Evolutionary conservation across 2,797 vertebrate species (phyloP).

Genomic region (Sciaenops ocellatus): DNA sequence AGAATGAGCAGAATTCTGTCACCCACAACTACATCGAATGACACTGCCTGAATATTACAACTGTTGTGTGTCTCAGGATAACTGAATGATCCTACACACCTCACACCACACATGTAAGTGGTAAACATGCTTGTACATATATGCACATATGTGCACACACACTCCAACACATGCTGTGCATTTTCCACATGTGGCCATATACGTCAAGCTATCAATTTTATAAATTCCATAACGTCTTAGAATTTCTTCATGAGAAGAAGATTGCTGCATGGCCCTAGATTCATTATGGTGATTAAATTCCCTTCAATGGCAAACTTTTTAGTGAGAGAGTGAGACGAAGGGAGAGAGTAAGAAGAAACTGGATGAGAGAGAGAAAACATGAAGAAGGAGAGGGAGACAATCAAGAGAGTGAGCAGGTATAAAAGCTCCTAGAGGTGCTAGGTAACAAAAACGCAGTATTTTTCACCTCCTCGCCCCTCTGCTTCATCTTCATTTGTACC

Average conservation of each 20-base stretch:
- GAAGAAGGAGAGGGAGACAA: slow-evolving; percentile 47
- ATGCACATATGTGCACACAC: background rate
- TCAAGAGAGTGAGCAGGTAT: slow-evolving; percentile 80
- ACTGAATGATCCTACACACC: slow-evolving; percentile 53
- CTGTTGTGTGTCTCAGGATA: slow-evolving; percentile 84
- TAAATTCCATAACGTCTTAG: slow-evolving; percentile 96
- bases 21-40: slow-evolving; percentile 57
- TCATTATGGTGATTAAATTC: slow-evolving; percentile 96
- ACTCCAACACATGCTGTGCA: slow-evolving; percentile 33
- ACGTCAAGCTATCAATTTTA: slow-evolving; percentile 93
- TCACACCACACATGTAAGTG: slow-evolving; percentile 16
- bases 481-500: slow-evolving; percentile 62
- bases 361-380: slow-evolving; percentile 28
- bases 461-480: slow-evolving; percentile 43
- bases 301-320: slow-evolving; percentile 95
- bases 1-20: slow-evolving; percentile 65
- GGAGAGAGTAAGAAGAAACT: slow-evolving; percentile 29
- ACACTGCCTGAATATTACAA: slow-evolving; percentile 92
- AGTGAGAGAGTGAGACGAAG: slow-evolving; percentile 76
- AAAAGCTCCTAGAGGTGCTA: slow-evolving; percentile 92
- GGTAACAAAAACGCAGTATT: slow-evolving; percentile 84
- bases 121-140: background rate
- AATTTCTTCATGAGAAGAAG: slow-evolving; percentile 94
- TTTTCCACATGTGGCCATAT: slow-evolving; percentile 87
- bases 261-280: slow-evolving; percentile 93